A percentile compares a stretch with the other conserved stretches of the same genome.
These are phyloP conservation scores for Ciconia stormi DNA, from an alignment of 2,113 vertebrate species.

Conservation along the genomic window DNA sequence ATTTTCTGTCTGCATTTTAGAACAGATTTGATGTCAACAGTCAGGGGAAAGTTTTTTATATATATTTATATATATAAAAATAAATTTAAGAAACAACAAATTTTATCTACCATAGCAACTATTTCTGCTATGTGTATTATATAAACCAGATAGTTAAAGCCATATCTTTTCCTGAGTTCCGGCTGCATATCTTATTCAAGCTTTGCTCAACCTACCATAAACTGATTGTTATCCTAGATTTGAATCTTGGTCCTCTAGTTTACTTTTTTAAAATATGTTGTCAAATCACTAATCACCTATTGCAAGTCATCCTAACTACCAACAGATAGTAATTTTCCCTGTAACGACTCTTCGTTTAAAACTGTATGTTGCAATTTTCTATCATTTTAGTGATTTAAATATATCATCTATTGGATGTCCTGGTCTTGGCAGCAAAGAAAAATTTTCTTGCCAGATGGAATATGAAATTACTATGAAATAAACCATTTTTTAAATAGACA, in stretches of 20 bases:
- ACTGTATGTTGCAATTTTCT: background rate
- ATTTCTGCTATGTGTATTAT: background rate
- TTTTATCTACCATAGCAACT: background rate
- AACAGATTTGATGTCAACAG: background rate
- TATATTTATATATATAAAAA: background rate
- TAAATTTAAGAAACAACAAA: background rate
- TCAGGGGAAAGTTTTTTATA: background rate
- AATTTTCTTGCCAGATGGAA: background rate
- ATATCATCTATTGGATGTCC: background rate
- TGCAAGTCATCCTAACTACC: background rate
- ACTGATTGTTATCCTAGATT: background rate
- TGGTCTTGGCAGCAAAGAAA: background rate
- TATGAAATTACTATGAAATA: background rate
- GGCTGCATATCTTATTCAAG: background rate
- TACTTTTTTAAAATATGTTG: background rate
- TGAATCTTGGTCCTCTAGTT: background rate
- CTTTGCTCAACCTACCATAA: background rate
- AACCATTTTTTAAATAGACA: background rate
- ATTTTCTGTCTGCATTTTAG: background rate
- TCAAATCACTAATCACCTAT: background rate
- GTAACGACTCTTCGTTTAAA: background rate
- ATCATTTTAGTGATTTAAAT: background rate
- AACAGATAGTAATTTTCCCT: background rate
- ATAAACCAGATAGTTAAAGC: background rate
- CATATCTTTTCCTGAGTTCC: background rate